Evolutionary conservation across 2,113 vertebrate species (phyloP).

Genomic region (Semnopithecus entellus): DNA sequence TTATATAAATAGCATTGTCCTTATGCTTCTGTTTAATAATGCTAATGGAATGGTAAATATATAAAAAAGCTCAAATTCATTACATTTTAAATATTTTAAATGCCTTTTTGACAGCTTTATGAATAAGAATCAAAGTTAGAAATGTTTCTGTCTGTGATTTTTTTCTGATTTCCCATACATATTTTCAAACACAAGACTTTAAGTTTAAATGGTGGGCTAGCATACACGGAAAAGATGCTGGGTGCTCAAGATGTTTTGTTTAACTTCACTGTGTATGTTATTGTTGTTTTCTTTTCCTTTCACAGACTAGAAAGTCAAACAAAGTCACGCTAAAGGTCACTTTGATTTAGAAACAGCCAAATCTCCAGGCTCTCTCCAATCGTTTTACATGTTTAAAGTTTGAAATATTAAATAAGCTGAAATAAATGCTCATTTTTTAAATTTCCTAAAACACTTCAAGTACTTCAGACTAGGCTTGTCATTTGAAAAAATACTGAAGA

Average conservation of each 20-base stretch:
- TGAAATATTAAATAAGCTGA: conserved; percentile 72
- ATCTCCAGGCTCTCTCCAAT: conserved; percentile 28
- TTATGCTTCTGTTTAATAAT: neutral
- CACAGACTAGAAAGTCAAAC: conserved; percentile 50
- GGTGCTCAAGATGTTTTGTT: conserved; percentile 26
- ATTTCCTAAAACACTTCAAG: conserved; percentile 61
- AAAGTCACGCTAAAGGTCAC: conserved; percentile 72
- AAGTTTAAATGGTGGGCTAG: neutral
- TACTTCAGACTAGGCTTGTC: conserved; percentile 21
- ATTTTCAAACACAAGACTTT: neutral
- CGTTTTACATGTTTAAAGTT: conserved; percentile 59
- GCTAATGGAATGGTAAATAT: neutral
- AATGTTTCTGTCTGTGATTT: neutral
- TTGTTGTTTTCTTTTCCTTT: conserved; percentile 32
- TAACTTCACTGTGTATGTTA: conserved; percentile 38
- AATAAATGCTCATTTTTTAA: conserved; percentile 23
- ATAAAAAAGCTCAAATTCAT: neutral
- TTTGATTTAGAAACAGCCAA: conserved; percentile 61
- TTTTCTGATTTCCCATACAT: neutral
- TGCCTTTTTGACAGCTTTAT: neutral
- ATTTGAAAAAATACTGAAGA: conserved; percentile 59
- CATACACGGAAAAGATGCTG: neutral
- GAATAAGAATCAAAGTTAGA: conserved; percentile 5
- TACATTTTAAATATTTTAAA: conserved; percentile 28
- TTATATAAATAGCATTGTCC: neutral